These are phyloP conservation scores for Hypselothyrea guttata DNA, from an alignment of 2,888 invertebrate species.

Conservation along the genomic window DNA sequence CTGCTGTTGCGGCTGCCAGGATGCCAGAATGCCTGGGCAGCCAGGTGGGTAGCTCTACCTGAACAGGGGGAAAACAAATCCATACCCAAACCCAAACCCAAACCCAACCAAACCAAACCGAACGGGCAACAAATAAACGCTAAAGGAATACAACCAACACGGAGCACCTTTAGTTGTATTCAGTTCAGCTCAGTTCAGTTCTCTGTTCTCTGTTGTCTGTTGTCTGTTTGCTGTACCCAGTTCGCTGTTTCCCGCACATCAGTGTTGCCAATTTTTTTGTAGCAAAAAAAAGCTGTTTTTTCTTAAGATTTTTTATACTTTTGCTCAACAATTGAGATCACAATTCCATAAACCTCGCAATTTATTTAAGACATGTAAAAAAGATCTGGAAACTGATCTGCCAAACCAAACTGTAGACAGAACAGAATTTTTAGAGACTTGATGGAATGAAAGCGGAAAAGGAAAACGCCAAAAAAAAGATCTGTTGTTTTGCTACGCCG, in stretches of 20 bases:
- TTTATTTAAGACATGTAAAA: too few relatives aligned
- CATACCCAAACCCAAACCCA: constrained; percentile 38
- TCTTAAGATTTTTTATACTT: too few relatives aligned
- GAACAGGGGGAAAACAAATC: constrained; percentile 43
- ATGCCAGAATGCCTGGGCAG: constrained; percentile 16
- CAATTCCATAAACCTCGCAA: too few relatives aligned
- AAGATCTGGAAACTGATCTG: too few relatives aligned
- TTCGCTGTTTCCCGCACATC: constrained; percentile 1
- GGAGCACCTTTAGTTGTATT: constrained; percentile 14
- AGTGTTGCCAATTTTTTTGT: too few relatives aligned
- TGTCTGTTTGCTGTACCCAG: constrained; percentile 34
- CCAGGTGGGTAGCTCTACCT: not conserved
- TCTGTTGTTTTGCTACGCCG: too few relatives aligned
- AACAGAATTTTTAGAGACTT: too few relatives aligned
- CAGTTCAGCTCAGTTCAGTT: not conserved
- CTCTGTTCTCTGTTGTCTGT: constrained; percentile 51
- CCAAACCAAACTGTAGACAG: too few relatives aligned
- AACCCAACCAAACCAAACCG: constrained; percentile 49
- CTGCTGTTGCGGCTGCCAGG: constrained; percentile 41
- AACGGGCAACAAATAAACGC: constrained; percentile 69
- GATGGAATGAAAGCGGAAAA: too few relatives aligned
- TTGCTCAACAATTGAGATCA: too few relatives aligned
- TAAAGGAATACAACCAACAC: constrained; percentile 39
- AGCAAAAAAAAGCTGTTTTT: too few relatives aligned
- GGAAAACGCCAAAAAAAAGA: too few relatives aligned